Evolutionary conservation across 2,113 vertebrate genomes (phyloP), one percentile per base, ranked within the genome.

Genomic region (Pleuronectes platessa): DNA sequence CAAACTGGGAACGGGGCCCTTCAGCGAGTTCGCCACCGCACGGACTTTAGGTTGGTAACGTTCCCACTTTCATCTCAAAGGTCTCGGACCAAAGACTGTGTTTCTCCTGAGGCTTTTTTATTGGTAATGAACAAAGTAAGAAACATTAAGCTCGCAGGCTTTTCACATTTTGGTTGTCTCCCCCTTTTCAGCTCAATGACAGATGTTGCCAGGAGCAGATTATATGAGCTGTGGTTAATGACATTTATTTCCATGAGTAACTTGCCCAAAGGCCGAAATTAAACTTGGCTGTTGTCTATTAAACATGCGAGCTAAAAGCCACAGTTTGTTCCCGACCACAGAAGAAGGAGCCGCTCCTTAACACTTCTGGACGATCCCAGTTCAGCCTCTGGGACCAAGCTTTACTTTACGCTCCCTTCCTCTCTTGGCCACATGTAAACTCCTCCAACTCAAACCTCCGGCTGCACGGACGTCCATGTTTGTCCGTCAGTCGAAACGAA

Each of bases 1-100:
- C 89, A 96, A 96, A 75, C 89, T 97, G 75, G 97, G 98, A 31
- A 96, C 96, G 0, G 97, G 97, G 11, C 97, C 97, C 26, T 99
- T 98, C 93, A 98, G 97, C 8, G 94, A 97, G 82, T 97, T 98
- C 0, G 61, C 93, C 82, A 89, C 93, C 15, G 84, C 93, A 0
- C 71, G 85, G 54, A 98, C 97, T 4, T 91, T 94, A 77, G 95
- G 98, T 99, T 61, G 94, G 94, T 88, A 11, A 10, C 54, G 0
- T 64, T 56, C 63, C 2, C 9, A 51, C 61, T 15, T 61, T 17
- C 11, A 79, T 61, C 18, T 17, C 5, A 10, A 54, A 54, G 2
- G 4, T 54, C 5, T 54, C 6, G 1, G 2, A 23, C 21, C 54
- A 56, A 24, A 66, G 24, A 40, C 5, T 54, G 20, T 67, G 17